These are phyloP conservation scores for Pemphigus obesinymphae DNA, from an alignment of 1,140 invertebrate species.

Conservation along the genomic window DNA sequence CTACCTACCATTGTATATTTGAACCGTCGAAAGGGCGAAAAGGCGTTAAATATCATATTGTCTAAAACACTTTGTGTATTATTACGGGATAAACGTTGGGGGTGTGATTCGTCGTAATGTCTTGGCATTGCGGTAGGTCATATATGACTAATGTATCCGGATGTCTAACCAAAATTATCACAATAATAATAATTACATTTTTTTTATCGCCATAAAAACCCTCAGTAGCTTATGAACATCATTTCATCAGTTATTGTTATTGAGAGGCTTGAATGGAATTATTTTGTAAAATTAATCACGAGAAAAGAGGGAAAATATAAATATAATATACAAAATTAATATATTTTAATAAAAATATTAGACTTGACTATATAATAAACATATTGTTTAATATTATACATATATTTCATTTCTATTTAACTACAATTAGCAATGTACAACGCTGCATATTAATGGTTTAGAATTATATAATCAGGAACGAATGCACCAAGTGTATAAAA, in stretches of 20 bases:
- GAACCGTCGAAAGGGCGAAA: not conserved
- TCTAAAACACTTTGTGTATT: not conserved
- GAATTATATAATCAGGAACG: too few relatives aligned
- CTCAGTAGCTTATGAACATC: not conserved
- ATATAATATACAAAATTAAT: too few relatives aligned
- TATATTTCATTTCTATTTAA: too few relatives aligned
- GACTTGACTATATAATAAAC: too few relatives aligned
- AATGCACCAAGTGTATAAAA: too few relatives aligned
- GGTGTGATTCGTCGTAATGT: conserved; percentile 16
- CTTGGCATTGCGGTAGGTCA: conserved; percentile 25
- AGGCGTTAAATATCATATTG: conserved; percentile 38
- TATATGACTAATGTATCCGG: conserved; percentile 20
- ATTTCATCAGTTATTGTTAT: not conserved
- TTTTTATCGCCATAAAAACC: not conserved
- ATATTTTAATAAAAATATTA: too few relatives aligned
- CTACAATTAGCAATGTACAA: too few relatives aligned
- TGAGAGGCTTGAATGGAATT: too few relatives aligned
- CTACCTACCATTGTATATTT: not conserved
- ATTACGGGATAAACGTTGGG: not conserved
- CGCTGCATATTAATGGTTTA: too few relatives aligned
- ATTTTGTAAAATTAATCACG: not conserved
- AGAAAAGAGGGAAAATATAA: not conserved
- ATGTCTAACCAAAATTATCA: not conserved
- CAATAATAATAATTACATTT: conserved; percentile 27
- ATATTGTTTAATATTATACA: too few relatives aligned